phyloP scores from a whole-genome alignment of 2,113 vertebrate species.

The Anas platyrhynchos region DNA sequence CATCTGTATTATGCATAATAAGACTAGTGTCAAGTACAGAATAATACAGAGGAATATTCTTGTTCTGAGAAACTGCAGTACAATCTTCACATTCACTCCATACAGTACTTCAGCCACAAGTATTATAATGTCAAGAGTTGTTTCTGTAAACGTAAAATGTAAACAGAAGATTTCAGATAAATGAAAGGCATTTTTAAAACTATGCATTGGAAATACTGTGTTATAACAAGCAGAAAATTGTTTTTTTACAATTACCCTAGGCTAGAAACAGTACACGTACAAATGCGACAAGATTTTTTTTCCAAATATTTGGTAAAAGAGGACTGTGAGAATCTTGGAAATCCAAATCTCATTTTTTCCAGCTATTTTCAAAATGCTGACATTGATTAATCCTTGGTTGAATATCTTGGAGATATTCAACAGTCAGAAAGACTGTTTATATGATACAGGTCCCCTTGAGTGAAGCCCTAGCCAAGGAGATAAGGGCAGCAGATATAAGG shows the following conservation, averaged over 20 bases:
- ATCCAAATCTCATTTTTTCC: background rate
- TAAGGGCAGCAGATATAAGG: background rate
- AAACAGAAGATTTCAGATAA: background rate
- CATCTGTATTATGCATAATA: background rate
- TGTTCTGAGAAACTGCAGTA: background rate
- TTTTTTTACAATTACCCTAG: background rate
- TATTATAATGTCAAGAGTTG: background rate
- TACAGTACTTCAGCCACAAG: background rate
- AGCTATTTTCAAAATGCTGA: background rate
- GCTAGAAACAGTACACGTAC: background rate
- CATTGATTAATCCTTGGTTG: background rate
- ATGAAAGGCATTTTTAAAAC: background rate
- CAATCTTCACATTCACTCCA: background rate
- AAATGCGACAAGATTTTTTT: background rate
- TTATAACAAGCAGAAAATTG: background rate
- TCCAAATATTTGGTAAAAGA: background rate
- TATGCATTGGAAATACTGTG: background rate
- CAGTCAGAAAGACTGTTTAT: background rate
- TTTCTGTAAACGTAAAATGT: background rate
- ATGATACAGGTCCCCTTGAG: background rate
- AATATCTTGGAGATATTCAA: too few relatives aligned
- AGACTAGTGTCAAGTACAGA: background rate
- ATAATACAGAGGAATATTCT: background rate
- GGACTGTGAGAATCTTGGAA: background rate
- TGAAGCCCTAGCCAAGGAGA: background rate